Evolutionary conservation across 2,113 vertebrate genomes (phyloP), one percentile per base, ranked within the genome.

Genomic region (Falcunculus frontatus): DNA sequence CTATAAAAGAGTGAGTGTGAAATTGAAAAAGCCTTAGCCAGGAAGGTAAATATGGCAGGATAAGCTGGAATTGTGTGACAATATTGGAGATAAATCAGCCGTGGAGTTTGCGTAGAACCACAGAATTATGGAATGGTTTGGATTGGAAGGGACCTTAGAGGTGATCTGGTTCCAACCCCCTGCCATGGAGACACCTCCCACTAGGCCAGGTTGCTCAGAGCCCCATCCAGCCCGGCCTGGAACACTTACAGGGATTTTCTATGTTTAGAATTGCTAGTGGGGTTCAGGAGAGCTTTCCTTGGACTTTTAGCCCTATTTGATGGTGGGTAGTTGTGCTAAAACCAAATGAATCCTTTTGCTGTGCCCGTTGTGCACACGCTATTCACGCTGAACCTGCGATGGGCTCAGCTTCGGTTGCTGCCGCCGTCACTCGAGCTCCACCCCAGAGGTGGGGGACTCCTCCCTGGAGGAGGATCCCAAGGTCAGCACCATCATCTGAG

Each of bases 181-280:
- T 41, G 20, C 21, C 16, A 27, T 22, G n/a, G 29, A n/a, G 37
- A 19, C 12, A 19, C 20, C 30, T 55, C 16, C 26, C 63, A 35
- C n/a, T 13, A 13, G 21, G 13, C 30, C 47, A 69, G 35, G 21
- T 4, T 49, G 14, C 8, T 49, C 55, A 47, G 26, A 62, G 30
- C 26, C 65, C 21, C 63, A 62, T 49, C 12, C 17, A 20, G 8
- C 4, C n/a, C 23, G 15, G 4, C 18, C 35, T 90, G 44, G 35
- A 55, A 25, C 15, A 29, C 15, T 49, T 33, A 4, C 64, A 70
- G 32, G 35, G 7, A 30, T 74, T 88, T 90, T 49, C 27, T n/a
- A 3, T 0, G 0, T 69, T 69, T 29, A 11, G 3, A 21, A n/a
- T 47, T 70, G 3, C 27, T 39, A 13, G 4, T 15, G 35, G 3